Evolutionary conservation across 1,140 invertebrate genomes (phyloP).

Genomic region (Spodoptera frugiperda): DNA sequence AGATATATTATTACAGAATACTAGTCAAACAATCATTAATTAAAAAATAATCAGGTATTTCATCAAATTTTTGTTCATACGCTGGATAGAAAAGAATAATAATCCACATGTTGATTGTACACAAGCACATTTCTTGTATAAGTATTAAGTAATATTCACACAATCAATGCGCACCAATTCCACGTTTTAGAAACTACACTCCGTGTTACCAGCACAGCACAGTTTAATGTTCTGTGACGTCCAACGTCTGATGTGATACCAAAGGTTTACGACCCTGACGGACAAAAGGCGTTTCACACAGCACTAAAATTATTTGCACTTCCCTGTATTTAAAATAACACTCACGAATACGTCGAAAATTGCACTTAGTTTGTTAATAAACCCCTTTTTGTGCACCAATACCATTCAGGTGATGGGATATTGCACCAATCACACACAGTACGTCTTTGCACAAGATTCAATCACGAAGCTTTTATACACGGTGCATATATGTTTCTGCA

Average conservation of each 20-base stretch:
- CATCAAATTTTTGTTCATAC: too few species aligned
- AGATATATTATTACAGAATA: too few species aligned
- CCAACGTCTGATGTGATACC: constrained; percentile 19
- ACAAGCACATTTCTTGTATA: not conserved
- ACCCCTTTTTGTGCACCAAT: constrained; percentile 37
- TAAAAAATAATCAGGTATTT: too few species aligned
- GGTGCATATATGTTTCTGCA: constrained; percentile 50
- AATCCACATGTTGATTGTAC: constrained; percentile 21
- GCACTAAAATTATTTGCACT: constrained; percentile 18
- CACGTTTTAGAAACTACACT: constrained; percentile 6
- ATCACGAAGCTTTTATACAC: constrained; percentile 56
- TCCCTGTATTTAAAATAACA: constrained; percentile 9
- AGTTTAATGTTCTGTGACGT: constrained; percentile 4
- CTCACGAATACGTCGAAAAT: not conserved
- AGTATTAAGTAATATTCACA: not conserved
- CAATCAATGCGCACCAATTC: constrained; percentile 3
- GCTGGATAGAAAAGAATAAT: not conserved
- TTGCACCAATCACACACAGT: constrained; percentile 67
- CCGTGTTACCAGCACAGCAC: constrained; percentile 3
- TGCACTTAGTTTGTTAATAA: constrained; percentile 43
- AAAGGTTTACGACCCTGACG: constrained; percentile 7
- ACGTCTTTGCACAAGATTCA: constrained; percentile 60
- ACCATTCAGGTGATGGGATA: constrained; percentile 64
- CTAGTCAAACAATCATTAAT: too few species aligned
- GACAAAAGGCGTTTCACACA: constrained; percentile 30